A percentile compares a stretch with the other conserved stretches of the same genome.
phyloP scores from a whole-genome alignment of 2,113 vertebrate species.

The Crypturellus undulatus region DNA sequence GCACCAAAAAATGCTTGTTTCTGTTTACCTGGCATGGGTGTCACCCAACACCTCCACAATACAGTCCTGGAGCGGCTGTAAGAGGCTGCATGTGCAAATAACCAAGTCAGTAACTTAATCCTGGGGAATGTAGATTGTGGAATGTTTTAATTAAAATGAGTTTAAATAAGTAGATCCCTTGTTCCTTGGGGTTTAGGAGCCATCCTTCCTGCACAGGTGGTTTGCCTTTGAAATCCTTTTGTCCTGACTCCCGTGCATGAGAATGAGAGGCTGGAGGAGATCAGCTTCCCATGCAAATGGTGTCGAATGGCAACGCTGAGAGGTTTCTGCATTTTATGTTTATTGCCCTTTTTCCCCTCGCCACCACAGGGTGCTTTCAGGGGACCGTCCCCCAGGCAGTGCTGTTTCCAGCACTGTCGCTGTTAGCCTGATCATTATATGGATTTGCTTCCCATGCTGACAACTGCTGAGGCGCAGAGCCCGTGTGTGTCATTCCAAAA shows the following conservation, averaged over 20 bases:
- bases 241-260: constrained; percentile 18
- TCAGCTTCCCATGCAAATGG: constrained; percentile 33
- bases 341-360: constrained; percentile 37
- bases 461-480: constrained; percentile 30
- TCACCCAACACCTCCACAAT: constrained; percentile 5
- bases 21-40: not conserved
- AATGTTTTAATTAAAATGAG: constrained; percentile 66
- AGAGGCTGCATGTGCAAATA: not conserved
- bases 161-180: constrained; percentile 11
- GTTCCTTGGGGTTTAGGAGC: constrained; percentile 4
- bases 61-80: not conserved
- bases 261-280: constrained; percentile 14
- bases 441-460: constrained; percentile 36
- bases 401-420: constrained; percentile 40
- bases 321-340: constrained; percentile 25
- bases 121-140: constrained; percentile 38
- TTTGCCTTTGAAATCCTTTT: constrained; percentile 60
- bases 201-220: constrained; percentile 45
- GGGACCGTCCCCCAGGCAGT: not conserved
- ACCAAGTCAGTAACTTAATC: constrained; percentile 9
- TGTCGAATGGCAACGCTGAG: not conserved
- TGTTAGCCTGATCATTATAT: constrained; percentile 12
- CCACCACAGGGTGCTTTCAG: constrained; percentile 34
- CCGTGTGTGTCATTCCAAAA: constrained; percentile 41
- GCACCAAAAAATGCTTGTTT: not conserved